phyloP scores from a whole-genome alignment of 2,888 invertebrate genomes.

The Cyaniris semiargus region DNA sequence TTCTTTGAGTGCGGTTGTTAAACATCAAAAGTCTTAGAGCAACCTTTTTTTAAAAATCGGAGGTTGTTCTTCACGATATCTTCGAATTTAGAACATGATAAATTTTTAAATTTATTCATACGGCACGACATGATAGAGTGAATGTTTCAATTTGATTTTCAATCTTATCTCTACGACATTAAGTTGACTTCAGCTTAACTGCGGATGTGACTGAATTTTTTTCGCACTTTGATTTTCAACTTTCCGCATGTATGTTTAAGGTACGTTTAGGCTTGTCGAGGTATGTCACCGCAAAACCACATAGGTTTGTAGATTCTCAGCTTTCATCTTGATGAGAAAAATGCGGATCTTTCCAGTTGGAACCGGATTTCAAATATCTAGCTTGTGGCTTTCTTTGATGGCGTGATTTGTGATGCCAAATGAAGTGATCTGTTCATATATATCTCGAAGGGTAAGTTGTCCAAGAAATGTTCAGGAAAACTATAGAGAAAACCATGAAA shows the following conservation, averaged over 20 bases:
- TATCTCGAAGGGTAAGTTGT: neutral
- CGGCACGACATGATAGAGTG: neutral
- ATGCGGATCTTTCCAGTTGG: slow-evolving; percentile 26
- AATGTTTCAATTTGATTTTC: neutral
- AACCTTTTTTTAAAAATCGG: neutral
- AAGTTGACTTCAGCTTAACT: neutral
- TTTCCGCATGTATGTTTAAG: neutral
- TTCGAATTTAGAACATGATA: slow-evolving; percentile 6
- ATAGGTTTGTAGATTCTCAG: slow-evolving; percentile 14
- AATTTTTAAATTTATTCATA: neutral
- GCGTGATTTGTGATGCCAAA: slow-evolving; percentile 11
- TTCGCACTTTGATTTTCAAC: neutral
- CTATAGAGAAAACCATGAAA: no score
- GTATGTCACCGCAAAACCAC: neutral
- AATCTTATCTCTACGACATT: neutral
- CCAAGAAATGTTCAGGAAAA: neutral
- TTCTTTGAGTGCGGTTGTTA: neutral
- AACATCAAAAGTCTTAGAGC: neutral
- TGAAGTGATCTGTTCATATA: slow-evolving; percentile 1
- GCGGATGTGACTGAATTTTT: neutral
- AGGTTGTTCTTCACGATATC: neutral
- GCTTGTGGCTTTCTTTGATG: slow-evolving; percentile 23
- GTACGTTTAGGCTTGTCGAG: neutral
- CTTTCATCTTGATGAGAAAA: slow-evolving; percentile 30
- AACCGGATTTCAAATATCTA: slow-evolving; percentile 12